A percentile compares a stretch with the other conserved stretches of the same genome.
Conservation (phyloP, 2,888 invertebrate genomes). For the Arenicola marina region DNA sequence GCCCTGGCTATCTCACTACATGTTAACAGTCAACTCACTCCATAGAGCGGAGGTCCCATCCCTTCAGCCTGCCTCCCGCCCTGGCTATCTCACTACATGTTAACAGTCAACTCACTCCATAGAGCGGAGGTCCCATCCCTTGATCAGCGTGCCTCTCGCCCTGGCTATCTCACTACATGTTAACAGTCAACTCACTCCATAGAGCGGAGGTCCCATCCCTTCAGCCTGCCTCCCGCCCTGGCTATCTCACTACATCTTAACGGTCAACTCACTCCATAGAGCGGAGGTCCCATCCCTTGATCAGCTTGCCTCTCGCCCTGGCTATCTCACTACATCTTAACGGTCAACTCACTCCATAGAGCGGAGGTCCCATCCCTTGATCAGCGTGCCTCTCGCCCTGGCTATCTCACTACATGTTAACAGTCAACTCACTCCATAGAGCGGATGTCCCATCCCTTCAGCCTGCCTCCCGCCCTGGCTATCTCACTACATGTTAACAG, state of each 20-base stretch:
- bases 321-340: slow-evolving; percentile 84
- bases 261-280: too few species aligned
- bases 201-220: slow-evolving; percentile 91
- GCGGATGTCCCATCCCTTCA: slow-evolving; percentile 87
- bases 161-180: slow-evolving; percentile 84
- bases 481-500: slow-evolving; percentile 83
- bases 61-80: slow-evolving; percentile 81
- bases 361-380: slow-evolving; percentile 90
- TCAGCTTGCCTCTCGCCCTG: slow-evolving; percentile 81
- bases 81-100: slow-evolving; percentile 84
- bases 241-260: slow-evolving; percentile 84
- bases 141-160: slow-evolving; percentile 81
- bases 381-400: slow-evolving; percentile 81
- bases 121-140: slow-evolving; percentile 91
- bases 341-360: too few species aligned
- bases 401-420: slow-evolving; percentile 85
- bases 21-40: too few species aligned
- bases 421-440: too few species aligned
- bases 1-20: slow-evolving; percentile 83
- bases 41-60: slow-evolving; percentile 94
- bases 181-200: too few species aligned
- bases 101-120: too few species aligned
- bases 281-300: slow-evolving; percentile 90
- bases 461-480: slow-evolving; percentile 83
- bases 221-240: slow-evolving; percentile 81